Base-by-base conservation (phyloP, 2,797 vertebrate genomes). In the Synanceia verrucosa region DNA sequence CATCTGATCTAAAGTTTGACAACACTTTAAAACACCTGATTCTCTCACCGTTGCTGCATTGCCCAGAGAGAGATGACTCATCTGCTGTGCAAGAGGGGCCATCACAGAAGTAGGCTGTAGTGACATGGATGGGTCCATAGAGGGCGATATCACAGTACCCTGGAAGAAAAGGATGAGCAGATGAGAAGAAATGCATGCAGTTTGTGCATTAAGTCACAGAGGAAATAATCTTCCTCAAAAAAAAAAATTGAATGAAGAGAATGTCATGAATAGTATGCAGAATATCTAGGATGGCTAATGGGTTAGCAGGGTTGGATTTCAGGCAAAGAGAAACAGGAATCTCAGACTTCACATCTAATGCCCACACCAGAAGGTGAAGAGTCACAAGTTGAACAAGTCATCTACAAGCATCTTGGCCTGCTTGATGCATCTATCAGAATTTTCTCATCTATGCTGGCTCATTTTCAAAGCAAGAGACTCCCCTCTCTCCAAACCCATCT, bases 91-190 rank as follows among this genome's bases (percentile, higher is more conserved):
- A 82, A 99, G 91, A 29, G 97, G 97, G 79, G 92, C 92, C 88
- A 99, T 97, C 95, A 99, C 96, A 1, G 97, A 97, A 3, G 97
- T 79, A 5, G 95, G 96, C 91, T 99, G 98, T 95, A 99, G 95
- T 94, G 97, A 97, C 96, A 99, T 95, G 67, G 97, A 96, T 55
- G 96, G 97, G 90, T 99, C 98, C 94, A 99, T 97, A 84, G 98
- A 98, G 92, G 98, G 98, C 81, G 98, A 98, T 94, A 99, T 86
- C 86, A 99, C 96, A 80, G 97, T 96, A 93, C 97, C 96, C 98
- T 99, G 39, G 9, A 86, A 80, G 72, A 73, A 66, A 79, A 76
- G 59, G 44, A 76, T 19, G 19, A 82, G 71, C 76, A 78, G 50
- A 60, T 75, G 48, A 83, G 66, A 74, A n/a, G 23, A 3, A 52